Percentiles rank a stretch among this genome's conserved stretches.
phyloP scores from a whole-genome alignment of 2,888 invertebrate species.

The Hymenopus coronatus region DNA sequence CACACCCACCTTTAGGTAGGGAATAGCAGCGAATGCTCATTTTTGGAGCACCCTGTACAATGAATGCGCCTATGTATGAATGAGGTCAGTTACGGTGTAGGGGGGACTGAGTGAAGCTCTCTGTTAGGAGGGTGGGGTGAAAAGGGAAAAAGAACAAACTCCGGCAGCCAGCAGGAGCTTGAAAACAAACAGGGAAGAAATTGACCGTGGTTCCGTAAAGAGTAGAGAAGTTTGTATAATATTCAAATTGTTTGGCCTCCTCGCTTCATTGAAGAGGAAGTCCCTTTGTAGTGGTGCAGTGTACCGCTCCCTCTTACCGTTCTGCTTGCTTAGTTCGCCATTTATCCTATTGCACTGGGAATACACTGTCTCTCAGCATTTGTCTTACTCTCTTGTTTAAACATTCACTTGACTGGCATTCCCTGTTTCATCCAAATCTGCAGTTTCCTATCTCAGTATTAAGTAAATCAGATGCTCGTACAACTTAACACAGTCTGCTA shows the following conservation, averaged over 20 bases:
- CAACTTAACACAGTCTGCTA: too few relatives aligned
- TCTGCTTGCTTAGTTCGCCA: conserved; percentile 18
- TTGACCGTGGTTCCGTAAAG: conserved; percentile 23
- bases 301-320: neutral
- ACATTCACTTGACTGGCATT: neutral
- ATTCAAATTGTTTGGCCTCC: conserved; percentile 23
- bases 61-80: neutral
- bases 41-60: neutral
- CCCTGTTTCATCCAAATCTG: too few relatives aligned
- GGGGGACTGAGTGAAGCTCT: neutral
- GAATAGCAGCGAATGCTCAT: too few relatives aligned
- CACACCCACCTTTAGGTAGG: too few relatives aligned
- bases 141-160: neutral
- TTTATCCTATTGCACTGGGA: conserved; percentile 13
- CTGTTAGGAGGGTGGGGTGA: neutral
- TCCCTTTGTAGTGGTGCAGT: neutral
- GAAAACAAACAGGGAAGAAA: conserved; percentile 26
- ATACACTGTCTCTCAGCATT: neutral
- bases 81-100: neutral
- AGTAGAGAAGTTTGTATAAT: conserved; percentile 13
- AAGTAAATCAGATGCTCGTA: too few relatives aligned
- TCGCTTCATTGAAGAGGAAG: conserved; percentile 16
- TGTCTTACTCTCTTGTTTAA: neutral
- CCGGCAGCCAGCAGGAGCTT: neutral
- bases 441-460: too few relatives aligned